These are phyloP conservation scores for Drosophila neoperkinsi DNA, from an alignment of 2,888 invertebrate species.

Conservation along the genomic window DNA sequence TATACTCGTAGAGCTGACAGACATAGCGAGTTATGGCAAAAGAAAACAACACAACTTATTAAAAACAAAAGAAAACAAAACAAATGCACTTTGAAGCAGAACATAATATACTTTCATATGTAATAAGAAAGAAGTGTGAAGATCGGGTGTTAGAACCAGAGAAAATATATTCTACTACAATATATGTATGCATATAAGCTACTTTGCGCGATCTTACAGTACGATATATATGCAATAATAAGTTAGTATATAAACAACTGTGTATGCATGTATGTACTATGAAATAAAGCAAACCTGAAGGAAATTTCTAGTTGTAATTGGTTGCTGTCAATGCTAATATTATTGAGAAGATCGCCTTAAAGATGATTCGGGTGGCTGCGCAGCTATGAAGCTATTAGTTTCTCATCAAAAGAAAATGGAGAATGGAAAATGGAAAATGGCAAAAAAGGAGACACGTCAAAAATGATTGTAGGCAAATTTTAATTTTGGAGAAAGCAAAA, in stretches of 20 bases:
- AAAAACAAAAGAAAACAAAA: constrained; percentile 10
- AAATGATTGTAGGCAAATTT: constrained; percentile 4
- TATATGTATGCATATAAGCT: constrained; percentile 28
- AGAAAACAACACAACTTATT: constrained; percentile 18
- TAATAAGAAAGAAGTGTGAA: constrained; percentile 34
- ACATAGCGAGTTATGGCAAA: constrained; percentile 21
- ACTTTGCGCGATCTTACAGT: constrained; percentile 17
- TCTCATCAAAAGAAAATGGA: not conserved
- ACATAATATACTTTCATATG: constrained; percentile 34
- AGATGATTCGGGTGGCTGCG: not conserved
- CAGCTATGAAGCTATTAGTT: constrained; percentile 6
- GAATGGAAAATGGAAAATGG: not conserved
- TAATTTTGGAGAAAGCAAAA: constrained; percentile 1
- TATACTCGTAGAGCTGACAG: constrained; percentile 26
- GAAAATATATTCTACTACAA: constrained; percentile 41
- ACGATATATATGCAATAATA: constrained; percentile 35
- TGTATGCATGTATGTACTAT: constrained; percentile 58
- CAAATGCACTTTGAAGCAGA: constrained; percentile 19
- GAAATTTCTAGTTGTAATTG: constrained; percentile 40
- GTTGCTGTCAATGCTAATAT: constrained; percentile 30
- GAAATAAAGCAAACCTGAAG: constrained; percentile 61
- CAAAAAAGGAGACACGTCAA: not conserved
- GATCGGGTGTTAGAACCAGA: constrained; percentile 21
- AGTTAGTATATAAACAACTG: constrained; percentile 39
- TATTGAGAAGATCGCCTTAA: constrained; percentile 1